These are phyloP conservation scores for Entomobrya multifasciata DNA, from an alignment of 2,888 invertebrate genomes.

Conservation along the genomic window DNA sequence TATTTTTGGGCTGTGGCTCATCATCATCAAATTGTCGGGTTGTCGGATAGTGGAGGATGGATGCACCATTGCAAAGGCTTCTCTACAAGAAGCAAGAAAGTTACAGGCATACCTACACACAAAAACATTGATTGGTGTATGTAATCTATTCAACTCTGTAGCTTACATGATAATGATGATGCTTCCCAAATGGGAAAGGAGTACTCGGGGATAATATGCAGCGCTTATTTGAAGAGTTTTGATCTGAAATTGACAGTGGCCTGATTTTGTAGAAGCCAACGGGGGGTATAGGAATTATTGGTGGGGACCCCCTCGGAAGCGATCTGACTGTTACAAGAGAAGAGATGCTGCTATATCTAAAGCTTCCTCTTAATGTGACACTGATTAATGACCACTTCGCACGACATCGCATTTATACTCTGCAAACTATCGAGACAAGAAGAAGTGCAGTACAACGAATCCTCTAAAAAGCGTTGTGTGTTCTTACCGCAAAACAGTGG, in stretches of 20 bases:
- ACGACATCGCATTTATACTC: conserved; percentile 41
- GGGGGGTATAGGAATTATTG: conserved; percentile 73
- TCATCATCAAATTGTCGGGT: conserved; percentile 31
- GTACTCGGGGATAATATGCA: no score
- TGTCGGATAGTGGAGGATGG: conserved; percentile 6
- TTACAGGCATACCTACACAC: no score
- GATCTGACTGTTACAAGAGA: conserved; percentile 11
- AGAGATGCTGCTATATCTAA: conserved; percentile 1
- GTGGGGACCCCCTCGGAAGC: conserved; percentile 76
- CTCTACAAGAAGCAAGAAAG: conserved; percentile 39
- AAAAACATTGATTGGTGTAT: conserved; percentile 29
- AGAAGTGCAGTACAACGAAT: no score
- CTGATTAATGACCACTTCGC: conserved; percentile 79
- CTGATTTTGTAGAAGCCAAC: conserved; percentile 77
- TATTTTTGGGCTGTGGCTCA: conserved; percentile 63
- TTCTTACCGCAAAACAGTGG: no score
- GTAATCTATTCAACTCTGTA: no score
- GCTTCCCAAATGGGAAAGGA: no score
- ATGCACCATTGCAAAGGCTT: not conserved
- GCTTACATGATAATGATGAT: no score
- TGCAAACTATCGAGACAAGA: no score
- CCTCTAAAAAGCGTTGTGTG: no score
- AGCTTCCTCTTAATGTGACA: conserved; percentile 78
- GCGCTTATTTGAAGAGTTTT: no score
- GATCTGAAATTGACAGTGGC: conserved; percentile 79